Conservation (phyloP, 2,888 invertebrate species). For the Horisme vitalbata region DNA sequence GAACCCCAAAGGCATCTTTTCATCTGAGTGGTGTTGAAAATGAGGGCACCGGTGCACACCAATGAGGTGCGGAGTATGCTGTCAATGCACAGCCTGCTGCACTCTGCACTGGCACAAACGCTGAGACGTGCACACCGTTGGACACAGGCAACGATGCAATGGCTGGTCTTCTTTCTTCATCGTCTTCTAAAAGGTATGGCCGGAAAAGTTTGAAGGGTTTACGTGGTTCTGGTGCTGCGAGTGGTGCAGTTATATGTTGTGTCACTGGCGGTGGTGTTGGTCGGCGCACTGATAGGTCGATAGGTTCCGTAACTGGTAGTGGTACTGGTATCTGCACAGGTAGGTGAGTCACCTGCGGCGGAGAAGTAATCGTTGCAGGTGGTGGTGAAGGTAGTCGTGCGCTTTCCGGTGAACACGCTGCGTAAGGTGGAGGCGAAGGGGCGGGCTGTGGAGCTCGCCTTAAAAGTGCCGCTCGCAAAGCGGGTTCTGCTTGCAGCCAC, state of each 20-base stretch:
- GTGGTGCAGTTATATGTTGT: slow-evolving; percentile 48
- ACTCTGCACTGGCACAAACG: slow-evolving; percentile 75
- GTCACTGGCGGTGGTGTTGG: slow-evolving; percentile 63
- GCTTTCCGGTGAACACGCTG: slow-evolving; percentile 71
- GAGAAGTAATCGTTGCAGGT: slow-evolving; percentile 43
- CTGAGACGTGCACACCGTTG: slow-evolving; percentile 67
- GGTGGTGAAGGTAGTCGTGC: slow-evolving; percentile 74
- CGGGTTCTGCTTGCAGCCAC: slow-evolving; percentile 94
- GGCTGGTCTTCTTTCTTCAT: slow-evolving; percentile 70
- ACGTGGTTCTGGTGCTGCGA: slow-evolving; percentile 60
- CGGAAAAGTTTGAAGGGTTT: slow-evolving; percentile 90
- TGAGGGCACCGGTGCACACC: slow-evolving; percentile 86
- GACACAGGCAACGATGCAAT: slow-evolving; percentile 65
- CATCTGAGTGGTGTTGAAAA: slow-evolving; percentile 77
- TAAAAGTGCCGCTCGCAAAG: slow-evolving; percentile 87
- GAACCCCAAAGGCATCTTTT: slow-evolving; percentile 65
- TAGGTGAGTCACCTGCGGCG: slow-evolving; percentile 45
- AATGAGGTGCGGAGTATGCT: slow-evolving; percentile 78
- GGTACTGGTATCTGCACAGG: slow-evolving; percentile 50
- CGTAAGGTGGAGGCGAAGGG: slow-evolving; percentile 73
- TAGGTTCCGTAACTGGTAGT: slow-evolving; percentile 58
- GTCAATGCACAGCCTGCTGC: slow-evolving; percentile 66
- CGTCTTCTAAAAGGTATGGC: slow-evolving; percentile 88
- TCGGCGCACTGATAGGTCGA: slow-evolving; percentile 65
- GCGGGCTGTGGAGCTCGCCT: slow-evolving; percentile 75